Conservation (phyloP, 1,140 invertebrate genomes). For the Battus philenor region DNA sequence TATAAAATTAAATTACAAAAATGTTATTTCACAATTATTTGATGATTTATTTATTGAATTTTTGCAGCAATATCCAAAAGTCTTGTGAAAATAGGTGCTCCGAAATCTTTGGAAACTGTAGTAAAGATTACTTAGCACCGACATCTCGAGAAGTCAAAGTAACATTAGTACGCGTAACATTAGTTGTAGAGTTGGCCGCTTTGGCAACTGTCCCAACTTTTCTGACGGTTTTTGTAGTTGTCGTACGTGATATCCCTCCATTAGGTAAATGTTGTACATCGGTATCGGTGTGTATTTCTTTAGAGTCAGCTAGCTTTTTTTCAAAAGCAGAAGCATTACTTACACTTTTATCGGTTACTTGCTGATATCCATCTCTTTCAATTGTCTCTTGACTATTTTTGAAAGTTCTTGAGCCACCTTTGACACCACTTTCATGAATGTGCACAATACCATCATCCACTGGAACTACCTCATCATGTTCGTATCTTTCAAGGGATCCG, state of each 20-base stretch:
- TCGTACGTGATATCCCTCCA: constrained; percentile 55
- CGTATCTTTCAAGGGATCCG: constrained; percentile 47
- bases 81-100: too few relatives aligned
- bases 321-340: constrained; percentile 52
- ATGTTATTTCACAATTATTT: too few relatives aligned
- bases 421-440: constrained; percentile 42
- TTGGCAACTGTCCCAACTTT: constrained; percentile 56
- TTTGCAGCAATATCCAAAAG: too few relatives aligned
- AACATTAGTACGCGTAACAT: constrained; percentile 51
- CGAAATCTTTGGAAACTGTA: too few relatives aligned
- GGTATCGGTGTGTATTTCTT: constrained; percentile 52
- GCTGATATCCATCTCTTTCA: constrained; percentile 46
- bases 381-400: constrained; percentile 42
- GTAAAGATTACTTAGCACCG: constrained; percentile 46
- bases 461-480: constrained; percentile 51
- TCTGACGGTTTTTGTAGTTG: constrained; percentile 57
- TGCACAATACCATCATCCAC: constrained; percentile 49
- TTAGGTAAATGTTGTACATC: constrained; percentile 56
- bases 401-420: constrained; percentile 38
- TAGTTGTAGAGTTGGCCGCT: constrained; percentile 47
- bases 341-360: constrained; percentile 45
- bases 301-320: constrained; percentile 42
- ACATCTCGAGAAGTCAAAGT: constrained; percentile 56
- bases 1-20: too few relatives aligned
- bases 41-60: too few relatives aligned